Base-by-base conservation (phyloP, 1,140 invertebrate species). In the Centruroides vittatus region DNA sequence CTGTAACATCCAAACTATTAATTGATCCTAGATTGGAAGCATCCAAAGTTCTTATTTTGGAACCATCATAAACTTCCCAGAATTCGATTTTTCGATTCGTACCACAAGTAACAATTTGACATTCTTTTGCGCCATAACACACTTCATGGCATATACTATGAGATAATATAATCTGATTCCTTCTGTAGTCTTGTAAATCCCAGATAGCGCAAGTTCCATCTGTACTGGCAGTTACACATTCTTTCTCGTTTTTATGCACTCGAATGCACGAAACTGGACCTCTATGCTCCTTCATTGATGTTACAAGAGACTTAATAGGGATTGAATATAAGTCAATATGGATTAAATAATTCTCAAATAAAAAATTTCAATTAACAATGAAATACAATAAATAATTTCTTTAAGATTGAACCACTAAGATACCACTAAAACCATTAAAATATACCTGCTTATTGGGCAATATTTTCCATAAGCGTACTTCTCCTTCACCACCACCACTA, bases 121-220 rank as follows among this genome's bases (percentile, higher is more conserved):
- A 82, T 49, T 83, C 86, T 35, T 79, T 81, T 6, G 86, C 85
- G 72, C 84, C 84, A 73, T 88, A 94, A 61, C 79, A 77, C 0
- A 86, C 84, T 58, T 83, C 81, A 78, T 88, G 86, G 72, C 93
- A 93, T 70, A 93, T 78, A 1, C 90, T 94, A 72, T 91, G 93
- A 6, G 86, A 84, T 68, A 91, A 88, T 34, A 95, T 76, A 57
- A 93, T 84, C 70, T 89, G 5, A 8, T 41, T 41, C 8, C 8
- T 41, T 8, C 3, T 41, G 41, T 41, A 41, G 8, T 41, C 41
- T 6, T 85, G 87, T 67, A 57, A 77, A 69, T 93, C 85, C 92
- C 91, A 95, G 61, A 95, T 84, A 61, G 95, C 89, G 67, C 88
- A 91, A 7, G 88, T 88, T 23, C 92, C 91, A 76, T 95, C 92